These are phyloP conservation scores for Candidula unifasciata DNA, from an alignment of 2,888 invertebrate genomes.

Conservation along the genomic window DNA sequence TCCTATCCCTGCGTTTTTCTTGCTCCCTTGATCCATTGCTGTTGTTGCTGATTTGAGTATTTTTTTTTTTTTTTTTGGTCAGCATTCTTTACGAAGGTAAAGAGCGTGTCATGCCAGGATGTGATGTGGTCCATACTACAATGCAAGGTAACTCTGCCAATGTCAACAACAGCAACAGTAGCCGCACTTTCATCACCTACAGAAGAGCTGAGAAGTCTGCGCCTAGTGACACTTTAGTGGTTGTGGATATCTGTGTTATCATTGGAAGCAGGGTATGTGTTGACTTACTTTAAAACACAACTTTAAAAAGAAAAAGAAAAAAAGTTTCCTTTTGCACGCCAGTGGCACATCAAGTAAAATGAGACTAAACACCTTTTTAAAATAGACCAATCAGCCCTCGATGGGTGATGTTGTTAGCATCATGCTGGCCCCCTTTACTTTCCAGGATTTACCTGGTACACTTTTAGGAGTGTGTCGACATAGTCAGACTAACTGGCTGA, in stretches of 20 bases:
- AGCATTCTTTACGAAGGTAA: constrained; percentile 98
- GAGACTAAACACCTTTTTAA: background rate
- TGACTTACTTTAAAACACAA: background rate
- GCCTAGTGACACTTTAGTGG: constrained; percentile 97
- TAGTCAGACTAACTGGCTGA: no score
- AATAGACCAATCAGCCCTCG: no score
- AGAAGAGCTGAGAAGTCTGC: constrained; percentile 90
- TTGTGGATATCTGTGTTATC: constrained; percentile 97
- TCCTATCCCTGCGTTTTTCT: no score
- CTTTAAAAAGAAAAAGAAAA: background rate
- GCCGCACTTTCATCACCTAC: constrained; percentile 91
- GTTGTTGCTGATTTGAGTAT: no score
- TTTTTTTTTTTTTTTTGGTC: constrained; percentile 68
- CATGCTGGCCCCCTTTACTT: no score
- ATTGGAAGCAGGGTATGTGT: constrained; percentile 86
- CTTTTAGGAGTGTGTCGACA: no score
- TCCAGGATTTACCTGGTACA: no score
- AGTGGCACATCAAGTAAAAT: background rate
- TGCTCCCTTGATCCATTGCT: no score
- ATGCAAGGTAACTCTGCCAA: constrained; percentile 94
- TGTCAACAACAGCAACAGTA: constrained; percentile 80
- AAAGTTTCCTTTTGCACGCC: background rate
- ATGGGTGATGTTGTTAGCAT: no score
- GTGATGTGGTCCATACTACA: constrained; percentile 90
- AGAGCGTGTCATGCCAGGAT: constrained; percentile 95